Percentiles rank a stretch among this genome's conserved stretches.
Conservation (phyloP, 2,113 vertebrate genomes). For the Syrrhaptes paradoxus region DNA sequence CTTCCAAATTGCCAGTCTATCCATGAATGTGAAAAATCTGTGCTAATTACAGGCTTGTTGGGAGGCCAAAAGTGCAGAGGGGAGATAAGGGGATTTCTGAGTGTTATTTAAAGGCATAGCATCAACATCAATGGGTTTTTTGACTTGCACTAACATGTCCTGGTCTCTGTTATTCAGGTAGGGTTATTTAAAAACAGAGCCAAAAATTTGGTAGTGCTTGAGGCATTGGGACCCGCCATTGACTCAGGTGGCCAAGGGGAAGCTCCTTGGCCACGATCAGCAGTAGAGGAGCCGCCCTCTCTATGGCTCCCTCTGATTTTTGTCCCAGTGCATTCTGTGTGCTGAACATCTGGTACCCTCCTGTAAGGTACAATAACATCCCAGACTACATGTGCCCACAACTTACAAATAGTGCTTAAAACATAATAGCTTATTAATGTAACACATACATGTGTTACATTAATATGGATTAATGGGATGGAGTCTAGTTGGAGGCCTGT, state of each 20-base stretch:
- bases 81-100: not conserved
- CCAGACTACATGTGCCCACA: not conserved
- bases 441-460: too few species aligned
- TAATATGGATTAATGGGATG: too few species aligned
- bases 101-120: conserved; percentile 58
- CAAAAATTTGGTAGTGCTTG: not conserved
- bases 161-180: not conserved
- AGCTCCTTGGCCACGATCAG: not conserved
- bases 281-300: not conserved
- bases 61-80: conserved; percentile 68
- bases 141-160: not conserved
- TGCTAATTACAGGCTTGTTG: conserved; percentile 71
- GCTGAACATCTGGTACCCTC: not conserved
- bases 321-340: not conserved
- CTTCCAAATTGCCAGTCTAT: conserved; percentile 73
- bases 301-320: not conserved
- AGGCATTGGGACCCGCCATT: not conserved
- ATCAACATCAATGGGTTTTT: not conserved
- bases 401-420: not conserved
- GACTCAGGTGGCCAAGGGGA: not conserved
- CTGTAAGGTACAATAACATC: fast-evolving
- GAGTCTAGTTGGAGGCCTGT: too few species aligned
- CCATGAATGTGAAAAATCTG: conserved; percentile 71
- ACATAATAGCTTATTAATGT: not conserved
- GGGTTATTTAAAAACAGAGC: not conserved